A percentile compares a stretch with the other conserved stretches of the same genome.
These are phyloP conservation scores for Ophioninae sp. DNA, from an alignment of 2,888 invertebrate genomes.

Conservation along the genomic window DNA sequence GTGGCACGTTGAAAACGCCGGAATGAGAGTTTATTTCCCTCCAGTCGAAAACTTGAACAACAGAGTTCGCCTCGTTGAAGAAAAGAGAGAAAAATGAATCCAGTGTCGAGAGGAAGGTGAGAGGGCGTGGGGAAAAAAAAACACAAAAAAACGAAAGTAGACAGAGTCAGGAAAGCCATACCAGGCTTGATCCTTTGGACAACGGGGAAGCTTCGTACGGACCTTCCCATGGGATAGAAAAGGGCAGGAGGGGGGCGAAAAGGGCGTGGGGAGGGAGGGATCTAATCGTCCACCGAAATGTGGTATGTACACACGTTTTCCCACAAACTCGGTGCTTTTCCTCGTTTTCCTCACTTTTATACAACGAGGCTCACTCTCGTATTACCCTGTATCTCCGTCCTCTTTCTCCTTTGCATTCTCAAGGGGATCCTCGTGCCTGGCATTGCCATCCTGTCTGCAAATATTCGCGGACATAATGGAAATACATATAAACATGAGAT, in stretches of 20 bases:
- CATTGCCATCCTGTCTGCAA: constrained; percentile 48
- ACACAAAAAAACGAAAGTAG: too few species aligned
- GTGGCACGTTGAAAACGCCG: not conserved
- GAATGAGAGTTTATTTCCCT: constrained; percentile 39
- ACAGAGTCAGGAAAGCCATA: constrained; percentile 19
- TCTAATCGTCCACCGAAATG: constrained; percentile 48
- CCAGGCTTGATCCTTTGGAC: constrained; percentile 21
- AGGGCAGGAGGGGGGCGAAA: too few species aligned
- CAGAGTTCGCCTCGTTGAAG: constrained; percentile 3
- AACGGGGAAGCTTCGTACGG: constrained; percentile 9
- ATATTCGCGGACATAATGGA: constrained; percentile 71
- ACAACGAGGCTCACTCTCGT: not conserved
- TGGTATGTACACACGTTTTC: constrained; percentile 42
- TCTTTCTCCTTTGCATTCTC: constrained; percentile 28
- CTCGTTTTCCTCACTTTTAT: constrained; percentile 32
- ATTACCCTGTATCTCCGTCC: constrained; percentile 17
- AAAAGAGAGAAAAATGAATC: constrained; percentile 21
- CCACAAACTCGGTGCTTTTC: constrained; percentile 40
- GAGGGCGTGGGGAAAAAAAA: constrained; percentile 26
- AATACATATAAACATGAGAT: constrained; percentile 75
- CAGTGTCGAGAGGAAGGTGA: constrained; percentile 1
- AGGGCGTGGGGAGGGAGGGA: constrained; percentile 1
- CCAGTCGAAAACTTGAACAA: constrained; percentile 30
- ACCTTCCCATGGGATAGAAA: constrained; percentile 34
- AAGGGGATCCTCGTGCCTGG: constrained; percentile 9